Base-by-base conservation (phyloP, 1,140 invertebrate genomes). In the Aphidius ervi region DNA sequence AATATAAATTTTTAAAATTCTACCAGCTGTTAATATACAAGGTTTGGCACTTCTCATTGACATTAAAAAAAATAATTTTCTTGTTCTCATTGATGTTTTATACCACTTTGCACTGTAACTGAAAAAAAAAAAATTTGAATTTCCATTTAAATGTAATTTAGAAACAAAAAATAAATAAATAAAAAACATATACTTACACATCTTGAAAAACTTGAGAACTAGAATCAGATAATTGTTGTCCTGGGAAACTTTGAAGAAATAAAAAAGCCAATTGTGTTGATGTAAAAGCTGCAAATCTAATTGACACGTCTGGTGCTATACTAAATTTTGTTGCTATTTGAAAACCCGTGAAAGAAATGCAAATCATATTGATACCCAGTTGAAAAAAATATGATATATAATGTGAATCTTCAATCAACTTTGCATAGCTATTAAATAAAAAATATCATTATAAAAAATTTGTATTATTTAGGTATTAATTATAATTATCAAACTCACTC, bases 341-440 rank as follows among this genome's bases (percentile, higher is more conserved):
- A 9, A 66, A 71, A 45, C 65, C 66, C 5, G 68, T 67, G n/a
- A 71, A 71, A 49, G 65, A 70, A 23, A 71, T 57, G 5, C 69
- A 66, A 3, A 71, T 54, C 68, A 71, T 67, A 43, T 58, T 70
- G 8, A 67, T 62, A 46, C 68, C 65, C 31, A 71, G 9, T 65
- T 68, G 67, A 48, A 70, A 62, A 54, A 70, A 67, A 43, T 62
- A 68, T 9, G 67, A 68, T 10, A 63, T 59, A 20, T 61, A 63
- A 52, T 67, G 64, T 0, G 65, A 59, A 5, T 52, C 40, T 16
- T 71, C 69, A 8, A 70, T 40, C 23, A 46, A 45, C 1, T n/a
- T 57, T 8, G 61, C 65, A 46, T 69, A 70, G 23, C 69, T 70
- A 20, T 48, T 5, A 3, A 8, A 45, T 1, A 55, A 31, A 0